These are phyloP conservation scores for Cyaniris semiargus DNA, from an alignment of 2,888 invertebrate species.

Conservation along the genomic window DNA sequence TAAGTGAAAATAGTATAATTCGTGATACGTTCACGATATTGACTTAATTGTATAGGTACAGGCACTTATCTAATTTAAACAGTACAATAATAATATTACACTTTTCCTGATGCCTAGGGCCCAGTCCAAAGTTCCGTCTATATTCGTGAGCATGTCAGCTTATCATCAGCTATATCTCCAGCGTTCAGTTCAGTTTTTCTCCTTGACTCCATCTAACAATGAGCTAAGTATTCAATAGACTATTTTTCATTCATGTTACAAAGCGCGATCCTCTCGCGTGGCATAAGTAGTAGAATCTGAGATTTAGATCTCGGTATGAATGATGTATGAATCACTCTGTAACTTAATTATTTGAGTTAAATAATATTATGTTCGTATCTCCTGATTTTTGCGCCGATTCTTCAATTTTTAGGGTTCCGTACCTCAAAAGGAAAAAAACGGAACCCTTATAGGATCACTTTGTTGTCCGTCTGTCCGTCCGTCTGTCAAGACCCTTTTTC, in stretches of 20 bases:
- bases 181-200: slow-evolving; percentile 23
- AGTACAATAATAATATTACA: not conserved
- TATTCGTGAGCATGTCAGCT: not conserved
- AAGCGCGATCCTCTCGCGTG: not conserved
- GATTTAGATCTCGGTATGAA: not conserved
- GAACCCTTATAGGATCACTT: too few species aligned
- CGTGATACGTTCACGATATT: not conserved
- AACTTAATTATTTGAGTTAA: not conserved
- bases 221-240: slow-evolving; percentile 15
- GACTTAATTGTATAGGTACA: not conserved
- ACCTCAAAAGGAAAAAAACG: too few species aligned
- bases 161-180: not conserved
- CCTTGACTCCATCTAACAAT: slow-evolving; percentile 28
- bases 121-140: not conserved
- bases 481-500: too few species aligned
- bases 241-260: slow-evolving; percentile 19
- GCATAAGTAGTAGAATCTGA: not conserved
- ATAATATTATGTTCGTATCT: not conserved
- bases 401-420: too few species aligned
- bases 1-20: not conserved
- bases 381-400: not conserved
- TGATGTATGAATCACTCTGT: not conserved
- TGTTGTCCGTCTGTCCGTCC: too few species aligned
- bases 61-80: not conserved
- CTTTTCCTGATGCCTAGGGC: not conserved